A percentile compares a stretch with the other conserved stretches of the same genome.
Evolutionary conservation across 2,797 vertebrate species (phyloP).

Genomic region (Acrossocheilus wenchowensis): DNA sequence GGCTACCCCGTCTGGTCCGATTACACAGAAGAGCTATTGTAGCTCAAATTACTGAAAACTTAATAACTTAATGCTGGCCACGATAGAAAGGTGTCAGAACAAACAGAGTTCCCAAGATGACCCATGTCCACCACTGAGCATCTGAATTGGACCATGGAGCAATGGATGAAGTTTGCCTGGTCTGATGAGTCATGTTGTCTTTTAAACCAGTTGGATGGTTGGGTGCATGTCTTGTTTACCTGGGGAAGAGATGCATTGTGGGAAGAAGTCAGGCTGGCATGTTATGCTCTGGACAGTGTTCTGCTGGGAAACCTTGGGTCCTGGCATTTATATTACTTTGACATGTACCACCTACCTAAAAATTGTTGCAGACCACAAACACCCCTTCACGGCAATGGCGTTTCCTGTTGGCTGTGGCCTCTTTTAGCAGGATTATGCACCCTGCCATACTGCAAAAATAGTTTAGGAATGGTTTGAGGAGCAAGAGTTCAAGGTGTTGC

Average conservation of each 20-base stretch:
- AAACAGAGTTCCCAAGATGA: neutral
- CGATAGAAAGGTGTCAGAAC: conserved; percentile 44
- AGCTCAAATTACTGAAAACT: conserved; percentile 25
- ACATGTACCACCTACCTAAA: neutral
- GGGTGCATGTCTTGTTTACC: neutral
- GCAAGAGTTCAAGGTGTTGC: neutral
- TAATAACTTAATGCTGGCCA: conserved; percentile 27
- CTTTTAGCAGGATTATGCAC: neutral
- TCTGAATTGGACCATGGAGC: neutral
- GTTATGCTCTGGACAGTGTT: neutral
- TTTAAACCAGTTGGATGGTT: neutral
- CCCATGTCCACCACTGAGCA: neutral
- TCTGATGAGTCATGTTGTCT: neutral
- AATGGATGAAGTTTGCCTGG: neutral
- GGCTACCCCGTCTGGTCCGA: neutral
- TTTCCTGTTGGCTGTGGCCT: neutral
- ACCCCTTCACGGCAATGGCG: neutral
- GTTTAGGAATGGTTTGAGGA: neutral
- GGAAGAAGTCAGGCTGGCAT: neutral
- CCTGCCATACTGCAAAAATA: neutral
- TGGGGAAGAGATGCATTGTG: neutral
- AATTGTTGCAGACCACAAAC: neutral
- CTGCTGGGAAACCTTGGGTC: neutral
- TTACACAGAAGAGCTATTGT: conserved; percentile 24
- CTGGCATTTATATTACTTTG: neutral